Conservation (phyloP, 2,888 invertebrate species). For the Diadegma fenestrale region DNA sequence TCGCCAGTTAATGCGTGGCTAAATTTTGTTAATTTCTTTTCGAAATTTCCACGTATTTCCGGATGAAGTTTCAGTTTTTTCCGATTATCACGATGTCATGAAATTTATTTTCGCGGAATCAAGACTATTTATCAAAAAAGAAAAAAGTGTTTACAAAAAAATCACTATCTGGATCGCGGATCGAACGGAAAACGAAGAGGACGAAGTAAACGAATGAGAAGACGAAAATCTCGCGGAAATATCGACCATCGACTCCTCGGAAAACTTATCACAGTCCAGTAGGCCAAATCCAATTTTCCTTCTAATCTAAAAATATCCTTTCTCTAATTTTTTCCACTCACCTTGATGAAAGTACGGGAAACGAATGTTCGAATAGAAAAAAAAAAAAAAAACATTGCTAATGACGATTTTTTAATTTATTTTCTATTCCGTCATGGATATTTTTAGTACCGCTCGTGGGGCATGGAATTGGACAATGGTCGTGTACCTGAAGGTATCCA, state of each 20-base stretch:
- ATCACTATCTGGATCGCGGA: not conserved
- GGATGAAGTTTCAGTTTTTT: too few relatives aligned
- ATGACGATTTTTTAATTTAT: not conserved
- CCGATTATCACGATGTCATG: too few relatives aligned
- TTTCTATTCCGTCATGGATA: not conserved
- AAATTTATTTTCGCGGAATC: not conserved
- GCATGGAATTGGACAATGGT: conserved; percentile 92
- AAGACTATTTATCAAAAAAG: not conserved
- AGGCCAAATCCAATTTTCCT: not conserved
- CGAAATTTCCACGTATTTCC: not conserved
- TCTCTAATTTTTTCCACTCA: not conserved
- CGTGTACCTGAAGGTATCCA: conserved; percentile 92
- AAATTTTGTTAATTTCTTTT: not conserved
- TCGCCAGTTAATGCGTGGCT: not conserved
- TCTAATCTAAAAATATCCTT: not conserved
- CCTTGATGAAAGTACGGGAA: not conserved
- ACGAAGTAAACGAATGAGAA: not conserved
- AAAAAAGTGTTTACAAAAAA: not conserved
- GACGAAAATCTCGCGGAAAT: not conserved
- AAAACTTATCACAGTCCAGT: not conserved
- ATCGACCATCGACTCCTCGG: not conserved
- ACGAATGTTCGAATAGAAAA: too few relatives aligned
- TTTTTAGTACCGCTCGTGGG: conserved; percentile 93
- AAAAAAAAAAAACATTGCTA: too few relatives aligned
- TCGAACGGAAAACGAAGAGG: not conserved